A percentile compares a stretch with the other conserved stretches of the same genome.
phyloP scores from a whole-genome alignment of 2,113 vertebrate genomes.

The Guaruba guarouba region DNA sequence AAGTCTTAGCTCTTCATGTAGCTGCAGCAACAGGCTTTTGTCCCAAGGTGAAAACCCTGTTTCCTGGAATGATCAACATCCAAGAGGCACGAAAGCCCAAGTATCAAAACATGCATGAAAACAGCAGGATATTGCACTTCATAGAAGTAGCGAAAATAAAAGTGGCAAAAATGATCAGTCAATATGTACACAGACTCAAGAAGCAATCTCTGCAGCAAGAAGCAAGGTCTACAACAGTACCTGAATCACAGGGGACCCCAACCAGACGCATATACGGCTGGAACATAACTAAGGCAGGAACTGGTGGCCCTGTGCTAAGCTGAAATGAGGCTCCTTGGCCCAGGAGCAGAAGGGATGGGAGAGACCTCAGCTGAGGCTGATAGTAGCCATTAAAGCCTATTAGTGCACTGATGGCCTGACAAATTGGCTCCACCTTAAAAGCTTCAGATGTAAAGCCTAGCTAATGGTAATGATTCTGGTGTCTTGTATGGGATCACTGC shows the following conservation, averaged over 20 bases:
- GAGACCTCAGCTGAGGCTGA: not conserved
- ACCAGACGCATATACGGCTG: accelerated
- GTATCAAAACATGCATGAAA: not conserved
- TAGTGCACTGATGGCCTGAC: not conserved
- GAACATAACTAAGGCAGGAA: not conserved
- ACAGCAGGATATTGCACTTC: not conserved
- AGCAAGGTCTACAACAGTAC: not conserved
- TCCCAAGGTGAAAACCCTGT: not conserved
- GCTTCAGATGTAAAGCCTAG: not conserved
- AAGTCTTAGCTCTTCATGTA: not conserved
- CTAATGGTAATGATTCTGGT: not conserved
- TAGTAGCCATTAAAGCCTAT: not conserved
- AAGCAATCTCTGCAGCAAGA: not conserved
- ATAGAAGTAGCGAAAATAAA: not conserved
- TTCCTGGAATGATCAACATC: not conserved
- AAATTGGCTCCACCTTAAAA: not conserved
- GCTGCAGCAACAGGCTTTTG: not conserved
- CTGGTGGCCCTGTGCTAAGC: not conserved
- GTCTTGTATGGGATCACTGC: not conserved
- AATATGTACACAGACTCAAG: accelerated
- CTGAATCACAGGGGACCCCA: not conserved
- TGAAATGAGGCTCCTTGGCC: not conserved
- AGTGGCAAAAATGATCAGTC: not conserved
- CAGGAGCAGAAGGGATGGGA: not conserved
- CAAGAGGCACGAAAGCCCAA: not conserved